These are phyloP conservation scores for Eurystomus glaucurus DNA, from an alignment of 2,797 vertebrate genomes.

Conservation along the genomic window DNA sequence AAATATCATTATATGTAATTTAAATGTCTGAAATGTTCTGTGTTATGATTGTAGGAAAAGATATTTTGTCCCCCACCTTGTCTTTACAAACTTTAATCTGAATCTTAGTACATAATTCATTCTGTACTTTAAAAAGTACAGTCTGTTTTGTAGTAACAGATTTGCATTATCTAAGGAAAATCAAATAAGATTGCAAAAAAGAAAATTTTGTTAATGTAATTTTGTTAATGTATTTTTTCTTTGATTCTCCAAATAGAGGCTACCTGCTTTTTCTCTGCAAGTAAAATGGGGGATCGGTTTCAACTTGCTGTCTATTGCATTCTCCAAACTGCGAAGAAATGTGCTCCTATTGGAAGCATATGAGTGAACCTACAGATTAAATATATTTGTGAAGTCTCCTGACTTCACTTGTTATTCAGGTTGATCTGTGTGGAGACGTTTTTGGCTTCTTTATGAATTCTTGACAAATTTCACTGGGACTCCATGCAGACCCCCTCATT, in stretches of 20 bases:
- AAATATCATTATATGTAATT: conserved; percentile 17
- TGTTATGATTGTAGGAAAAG: conserved; percentile 9
- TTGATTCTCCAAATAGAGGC: conserved; percentile 21
- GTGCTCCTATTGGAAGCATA: not conserved
- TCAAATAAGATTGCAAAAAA: conserved; percentile 41
- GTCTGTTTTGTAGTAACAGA: not conserved
- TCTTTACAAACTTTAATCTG: not conserved
- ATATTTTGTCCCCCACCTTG: not conserved
- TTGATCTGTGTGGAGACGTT: not conserved
- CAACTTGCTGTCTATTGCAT: not conserved
- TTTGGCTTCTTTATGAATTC: not conserved
- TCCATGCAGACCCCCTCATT: not conserved
- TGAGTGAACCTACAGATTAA: not conserved
- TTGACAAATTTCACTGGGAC: not conserved
- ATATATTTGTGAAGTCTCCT: not conserved
- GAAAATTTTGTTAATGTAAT: conserved; percentile 42
- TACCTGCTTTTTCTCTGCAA: conserved; percentile 48
- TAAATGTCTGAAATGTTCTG: conserved; percentile 24
- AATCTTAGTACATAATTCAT: conserved; percentile 24
- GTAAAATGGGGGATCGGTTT: conserved; percentile 45
- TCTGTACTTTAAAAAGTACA: conserved; percentile 13
- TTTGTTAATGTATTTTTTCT: not conserved
- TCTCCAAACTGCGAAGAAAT: not conserved
- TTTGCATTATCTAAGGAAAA: conserved; percentile 61
- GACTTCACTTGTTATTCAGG: not conserved